Evolutionary conservation across 2,888 invertebrate species (phyloP).

Genomic region (Hanleya hanleyi): DNA sequence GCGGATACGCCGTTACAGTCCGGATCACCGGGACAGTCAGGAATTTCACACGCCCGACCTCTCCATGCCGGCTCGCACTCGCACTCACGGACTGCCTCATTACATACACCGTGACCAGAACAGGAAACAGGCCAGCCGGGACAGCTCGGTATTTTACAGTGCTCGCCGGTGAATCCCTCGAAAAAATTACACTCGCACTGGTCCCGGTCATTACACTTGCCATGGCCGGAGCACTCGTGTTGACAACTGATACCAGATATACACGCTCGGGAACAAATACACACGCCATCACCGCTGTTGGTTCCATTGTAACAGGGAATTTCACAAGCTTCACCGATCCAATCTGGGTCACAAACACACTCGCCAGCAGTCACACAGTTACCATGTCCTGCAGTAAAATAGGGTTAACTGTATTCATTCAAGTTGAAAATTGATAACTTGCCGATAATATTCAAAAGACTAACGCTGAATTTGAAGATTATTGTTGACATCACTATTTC

Average conservation of each 20-base stretch:
- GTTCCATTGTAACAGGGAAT: slow-evolving; percentile 53
- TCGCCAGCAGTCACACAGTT: slow-evolving; percentile 43
- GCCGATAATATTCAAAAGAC: no score
- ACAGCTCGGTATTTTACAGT: slow-evolving; percentile 49
- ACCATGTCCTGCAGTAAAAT: slow-evolving; percentile 50
- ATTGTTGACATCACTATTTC: no score
- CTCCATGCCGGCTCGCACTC: slow-evolving; percentile 51
- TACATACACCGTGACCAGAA: slow-evolving; percentile 46
- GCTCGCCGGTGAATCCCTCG: slow-evolving; percentile 47
- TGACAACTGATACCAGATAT: slow-evolving; percentile 49
- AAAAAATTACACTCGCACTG: slow-evolving; percentile 52
- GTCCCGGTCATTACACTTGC: slow-evolving; percentile 43
- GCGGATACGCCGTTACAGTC: slow-evolving; percentile 49
- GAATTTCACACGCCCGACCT: slow-evolving; percentile 49
- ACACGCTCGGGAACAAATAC: slow-evolving; percentile 45
- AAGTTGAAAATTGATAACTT: no score
- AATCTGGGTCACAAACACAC: slow-evolving; percentile 44
- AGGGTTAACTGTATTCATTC: no score
- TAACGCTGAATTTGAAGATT: no score
- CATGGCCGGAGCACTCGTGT: slow-evolving; percentile 45
- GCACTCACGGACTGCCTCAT: slow-evolving; percentile 44
- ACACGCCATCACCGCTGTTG: slow-evolving; percentile 41
- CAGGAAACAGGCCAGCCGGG: slow-evolving; percentile 59
- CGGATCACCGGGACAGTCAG: slow-evolving; percentile 40
- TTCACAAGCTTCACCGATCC: slow-evolving; percentile 48